Evolutionary conservation across 2,888 invertebrate species (phyloP), one percentile per base, ranked within the genome.

Genomic region (Sylvicola cinctus): DNA sequence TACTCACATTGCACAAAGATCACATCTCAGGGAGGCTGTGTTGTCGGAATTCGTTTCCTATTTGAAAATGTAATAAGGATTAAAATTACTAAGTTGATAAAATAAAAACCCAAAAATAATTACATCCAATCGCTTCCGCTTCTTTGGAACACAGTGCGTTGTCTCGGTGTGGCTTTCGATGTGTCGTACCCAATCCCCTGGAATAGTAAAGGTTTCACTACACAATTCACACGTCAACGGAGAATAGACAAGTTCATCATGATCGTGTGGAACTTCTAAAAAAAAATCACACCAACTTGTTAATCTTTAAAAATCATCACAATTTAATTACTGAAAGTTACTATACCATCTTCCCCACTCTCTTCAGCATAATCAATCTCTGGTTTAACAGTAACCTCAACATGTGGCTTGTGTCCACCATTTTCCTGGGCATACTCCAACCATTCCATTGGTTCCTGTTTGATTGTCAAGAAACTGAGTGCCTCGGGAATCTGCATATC

Each of bases 161-260:
- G 66, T 60, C 47, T 70, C 71, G 2, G 79, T 74, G 54, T 84
- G 84, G 3, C 69, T 69, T 58, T 81, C 77, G 50, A 83, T 76
- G 55, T 84, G 84, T 23, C 76, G 68, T 41, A 83, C 80, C 77
- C 83, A 79, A 39, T 77, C 78, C 12, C 74, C 79, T 37, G 83
- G 81, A 46, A 78, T 65, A 35, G 75, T 74, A 58, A 81, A 84
- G 41, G 78, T 75, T 61, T 79, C 78, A 46, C 79, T 75, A 54
- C 84, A 84, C 49, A 81, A 63, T 55, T 84, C 83, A 55, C 84
- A 84, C 10, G 77, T 70, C 43, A 83, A 58, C 29, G 80, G 78
- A 16, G 79, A 77, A 53, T 77, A 81, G 35, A 68, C 55, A 58
- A 61, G 53, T 33, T 70, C 68, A 39, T 69, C 66, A 38, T 68